Evolutionary conservation across 2,113 vertebrate genomes (phyloP).

Genomic region (Myanophis thanlyinensis): DNA sequence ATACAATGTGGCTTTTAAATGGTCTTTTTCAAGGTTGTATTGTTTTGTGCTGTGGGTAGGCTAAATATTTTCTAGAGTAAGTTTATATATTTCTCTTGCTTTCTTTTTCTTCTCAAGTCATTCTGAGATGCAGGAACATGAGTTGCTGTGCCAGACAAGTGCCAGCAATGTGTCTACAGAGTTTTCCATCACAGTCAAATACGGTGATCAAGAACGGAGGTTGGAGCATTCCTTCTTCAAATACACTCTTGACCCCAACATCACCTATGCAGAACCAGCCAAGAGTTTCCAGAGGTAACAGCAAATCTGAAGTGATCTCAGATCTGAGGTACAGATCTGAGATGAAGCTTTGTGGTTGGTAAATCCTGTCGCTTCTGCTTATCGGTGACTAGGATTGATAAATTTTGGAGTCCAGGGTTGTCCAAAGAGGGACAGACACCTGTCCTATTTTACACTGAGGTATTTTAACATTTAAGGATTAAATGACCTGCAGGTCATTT

Average conservation of each 20-base stretch:
- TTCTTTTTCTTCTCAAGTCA: slow-evolving; percentile 62
- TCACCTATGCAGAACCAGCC: slow-evolving; percentile 82
- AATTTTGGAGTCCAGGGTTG: neutral
- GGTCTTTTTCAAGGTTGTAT: neutral
- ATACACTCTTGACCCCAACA: slow-evolving; percentile 87
- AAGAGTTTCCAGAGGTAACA: slow-evolving; percentile 90
- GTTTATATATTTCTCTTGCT: slow-evolving; percentile 12
- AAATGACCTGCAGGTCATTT: neutral
- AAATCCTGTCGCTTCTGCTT: neutral
- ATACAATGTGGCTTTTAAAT: neutral
- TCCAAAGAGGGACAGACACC: too few species aligned
- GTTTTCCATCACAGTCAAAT: slow-evolving; percentile 81
- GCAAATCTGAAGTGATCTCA: too few species aligned
- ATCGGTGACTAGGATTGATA: neutral
- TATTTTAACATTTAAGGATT: neutral
- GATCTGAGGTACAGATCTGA: neutral
- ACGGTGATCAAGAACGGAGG: slow-evolving; percentile 76
- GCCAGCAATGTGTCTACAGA: slow-evolving; percentile 74
- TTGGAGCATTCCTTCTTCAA: slow-evolving; percentile 73
- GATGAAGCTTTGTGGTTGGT: neutral
- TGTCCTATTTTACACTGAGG: neutral
- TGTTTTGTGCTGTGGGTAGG: neutral
- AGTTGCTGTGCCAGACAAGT: slow-evolving; percentile 82
- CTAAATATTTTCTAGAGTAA: neutral
- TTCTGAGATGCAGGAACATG: slow-evolving; percentile 74